phyloP scores from a whole-genome alignment of 2,113 vertebrate species.

The Atherinomorus stipes region DNA sequence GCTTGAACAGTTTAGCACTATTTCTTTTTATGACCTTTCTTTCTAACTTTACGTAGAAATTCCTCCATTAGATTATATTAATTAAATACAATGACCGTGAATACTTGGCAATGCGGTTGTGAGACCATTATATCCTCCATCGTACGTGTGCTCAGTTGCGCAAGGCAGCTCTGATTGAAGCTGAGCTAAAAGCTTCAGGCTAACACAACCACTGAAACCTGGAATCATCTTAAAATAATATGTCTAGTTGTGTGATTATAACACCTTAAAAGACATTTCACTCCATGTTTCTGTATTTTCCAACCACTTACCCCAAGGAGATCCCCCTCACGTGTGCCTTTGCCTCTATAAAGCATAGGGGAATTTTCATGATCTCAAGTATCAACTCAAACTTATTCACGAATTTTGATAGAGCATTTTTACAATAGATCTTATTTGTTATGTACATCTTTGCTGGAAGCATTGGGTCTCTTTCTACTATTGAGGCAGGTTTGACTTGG shows the following conservation, averaged over 20 bases:
- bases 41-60: not conserved
- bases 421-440: constrained; percentile 28
- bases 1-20: not conserved
- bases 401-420: not conserved
- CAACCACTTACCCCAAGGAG: not conserved
- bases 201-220: not conserved
- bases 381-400: not conserved
- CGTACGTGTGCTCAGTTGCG: constrained; percentile 37
- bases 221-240: constrained; percentile 34
- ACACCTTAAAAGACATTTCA: not conserved
- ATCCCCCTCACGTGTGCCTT: not conserved
- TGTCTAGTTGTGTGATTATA: not conserved
- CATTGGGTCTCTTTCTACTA: not conserved
- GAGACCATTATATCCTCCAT: constrained; percentile 28
- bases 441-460: not conserved
- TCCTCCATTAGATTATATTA: not conserved
- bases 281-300: not conserved
- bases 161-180: constrained; percentile 15
- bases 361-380: not conserved
- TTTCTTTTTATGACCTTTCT: not conserved
- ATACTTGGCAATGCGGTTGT: constrained; percentile 12
- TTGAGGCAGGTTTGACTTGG: not conserved
- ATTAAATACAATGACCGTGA: not conserved
- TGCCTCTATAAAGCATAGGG: not conserved
- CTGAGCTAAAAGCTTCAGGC: constrained; percentile 1